These are phyloP conservation scores for Microctenopoma stevenorrisi DNA, from an alignment of 2,797 vertebrate species.

Conservation along the genomic window DNA sequence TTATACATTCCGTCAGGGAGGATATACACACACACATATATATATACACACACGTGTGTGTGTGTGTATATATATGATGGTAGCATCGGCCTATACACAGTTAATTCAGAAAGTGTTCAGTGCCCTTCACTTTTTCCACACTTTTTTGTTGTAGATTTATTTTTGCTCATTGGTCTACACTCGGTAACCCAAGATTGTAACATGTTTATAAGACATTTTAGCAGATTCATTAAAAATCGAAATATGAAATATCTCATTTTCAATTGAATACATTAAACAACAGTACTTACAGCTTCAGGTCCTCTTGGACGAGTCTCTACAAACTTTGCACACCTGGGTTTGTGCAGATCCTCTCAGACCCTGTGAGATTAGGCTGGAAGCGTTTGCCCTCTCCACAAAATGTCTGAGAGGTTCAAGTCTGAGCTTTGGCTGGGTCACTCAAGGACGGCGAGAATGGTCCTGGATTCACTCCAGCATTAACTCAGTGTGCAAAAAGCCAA, in stretches of 20 bases:
- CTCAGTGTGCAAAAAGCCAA: not conserved
- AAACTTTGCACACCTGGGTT: not conserved
- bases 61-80: slow-evolving; percentile 22
- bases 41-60: not conserved
- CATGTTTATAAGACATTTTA: too few species aligned
- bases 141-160: not conserved
- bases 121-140: not conserved
- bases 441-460: slow-evolving; percentile 37
- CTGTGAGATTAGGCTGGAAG: not conserved
- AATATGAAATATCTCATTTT: not conserved
- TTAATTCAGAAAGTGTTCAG: not conserved
- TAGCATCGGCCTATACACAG: slow-evolving; percentile 35
- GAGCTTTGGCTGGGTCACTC: not conserved
- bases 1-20: slow-evolving; percentile 99
- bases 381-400: not conserved
- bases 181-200: not conserved
- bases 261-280: not conserved
- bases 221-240: not conserved
- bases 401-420: not conserved
- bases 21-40: slow-evolving; percentile 75
- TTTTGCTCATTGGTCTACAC: not conserved
- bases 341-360: not conserved
- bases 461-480: not conserved
- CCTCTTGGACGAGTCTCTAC: not conserved
- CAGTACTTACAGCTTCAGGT: not conserved